phyloP scores from a whole-genome alignment of 2,113 vertebrate species.

The Podocnemis expansa region DNA sequence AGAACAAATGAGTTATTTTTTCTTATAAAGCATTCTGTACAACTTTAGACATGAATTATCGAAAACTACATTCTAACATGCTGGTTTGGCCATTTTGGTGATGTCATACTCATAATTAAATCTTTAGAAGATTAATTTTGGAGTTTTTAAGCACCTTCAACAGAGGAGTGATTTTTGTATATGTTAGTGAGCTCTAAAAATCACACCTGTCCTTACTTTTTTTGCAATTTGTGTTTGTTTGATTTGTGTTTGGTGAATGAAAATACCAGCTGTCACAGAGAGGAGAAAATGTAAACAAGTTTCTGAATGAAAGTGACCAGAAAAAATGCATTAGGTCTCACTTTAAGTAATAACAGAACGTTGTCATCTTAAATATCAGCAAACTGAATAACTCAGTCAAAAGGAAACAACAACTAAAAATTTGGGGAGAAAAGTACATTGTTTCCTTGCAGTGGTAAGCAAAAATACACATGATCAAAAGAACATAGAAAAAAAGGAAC shows the following conservation, averaged over 20 bases:
- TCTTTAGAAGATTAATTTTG: neutral
- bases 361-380: neutral
- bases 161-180: neutral
- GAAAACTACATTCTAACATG: neutral
- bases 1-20: neutral
- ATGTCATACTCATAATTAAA: neutral
- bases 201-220: neutral
- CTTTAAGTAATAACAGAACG: accelerated
- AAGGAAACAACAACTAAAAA: neutral
- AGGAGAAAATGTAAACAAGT: neutral
- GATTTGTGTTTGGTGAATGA: neutral
- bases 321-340: neutral
- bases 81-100: neutral
- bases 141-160: neutral
- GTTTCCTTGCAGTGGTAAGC: neutral
- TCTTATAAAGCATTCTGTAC: neutral
- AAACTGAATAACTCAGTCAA: neutral
- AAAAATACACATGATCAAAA: neutral
- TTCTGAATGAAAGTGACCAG: neutral
- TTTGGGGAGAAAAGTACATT: neutral
- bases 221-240: neutral
- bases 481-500: neutral
- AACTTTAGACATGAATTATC: too few species aligned
- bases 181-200: neutral
- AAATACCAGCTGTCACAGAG: neutral